phyloP scores from a whole-genome alignment of 1,140 invertebrate genomes.

The Hypsibius dujardini region DNA sequence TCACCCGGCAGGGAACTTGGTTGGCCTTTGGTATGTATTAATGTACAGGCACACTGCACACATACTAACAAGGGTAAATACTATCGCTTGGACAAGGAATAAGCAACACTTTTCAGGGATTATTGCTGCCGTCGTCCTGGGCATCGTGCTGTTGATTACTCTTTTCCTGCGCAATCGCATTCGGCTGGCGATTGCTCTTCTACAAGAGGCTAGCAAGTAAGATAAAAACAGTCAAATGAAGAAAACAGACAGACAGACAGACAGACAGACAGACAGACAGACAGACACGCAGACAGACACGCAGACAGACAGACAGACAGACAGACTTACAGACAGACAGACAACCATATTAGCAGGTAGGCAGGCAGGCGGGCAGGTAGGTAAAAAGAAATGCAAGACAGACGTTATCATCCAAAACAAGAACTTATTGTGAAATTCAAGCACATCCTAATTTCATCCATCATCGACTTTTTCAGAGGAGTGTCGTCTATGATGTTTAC shows the following conservation, averaged over 20 bases:
- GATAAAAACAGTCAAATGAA: constrained; percentile 23
- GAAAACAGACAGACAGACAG: no score
- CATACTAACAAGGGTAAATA: background rate
- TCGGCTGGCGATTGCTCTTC: constrained; percentile 67
- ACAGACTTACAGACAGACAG: no score
- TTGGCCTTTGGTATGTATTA: constrained; percentile 40
- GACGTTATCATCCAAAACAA: no score
- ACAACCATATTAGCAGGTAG: no score
- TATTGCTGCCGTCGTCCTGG: constrained; percentile 42
- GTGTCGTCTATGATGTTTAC: constrained; percentile 62
- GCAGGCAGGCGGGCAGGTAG: no score
- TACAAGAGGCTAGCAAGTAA: constrained; percentile 53
- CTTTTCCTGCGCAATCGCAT: constrained; percentile 69
- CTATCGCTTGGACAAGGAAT: constrained; percentile 15
- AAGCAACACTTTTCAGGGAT: constrained; percentile 39
- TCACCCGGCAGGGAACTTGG: constrained; percentile 49
- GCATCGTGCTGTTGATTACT: constrained; percentile 53
- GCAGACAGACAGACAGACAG: no score
- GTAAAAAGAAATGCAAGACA: no score
- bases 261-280: no score
- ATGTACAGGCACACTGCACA: no score
- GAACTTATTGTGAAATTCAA: no score
- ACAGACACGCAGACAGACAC: no score
- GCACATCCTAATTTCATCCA: no score
- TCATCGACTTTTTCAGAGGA: constrained; percentile 56